These are phyloP conservation scores for Ciconia maguari DNA, from an alignment of 2,113 vertebrate genomes.

Conservation along the genomic window DNA sequence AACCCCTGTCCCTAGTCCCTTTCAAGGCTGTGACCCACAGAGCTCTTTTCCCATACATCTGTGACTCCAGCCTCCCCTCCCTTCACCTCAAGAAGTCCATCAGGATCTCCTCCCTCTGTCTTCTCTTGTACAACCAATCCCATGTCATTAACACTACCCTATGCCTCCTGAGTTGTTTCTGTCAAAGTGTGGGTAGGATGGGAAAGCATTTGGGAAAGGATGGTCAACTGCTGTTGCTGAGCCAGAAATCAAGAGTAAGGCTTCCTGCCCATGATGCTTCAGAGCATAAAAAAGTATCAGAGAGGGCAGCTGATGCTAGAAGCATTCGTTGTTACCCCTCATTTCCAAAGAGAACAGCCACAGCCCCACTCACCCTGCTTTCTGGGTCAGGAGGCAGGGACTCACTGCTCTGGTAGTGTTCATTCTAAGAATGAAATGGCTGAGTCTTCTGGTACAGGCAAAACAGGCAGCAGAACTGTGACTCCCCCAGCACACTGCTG, in stretches of 20 bases:
- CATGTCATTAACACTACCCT: neutral
- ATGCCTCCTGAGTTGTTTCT: neutral
- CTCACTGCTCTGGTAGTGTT: neutral
- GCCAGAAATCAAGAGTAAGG: neutral
- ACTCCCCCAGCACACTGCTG: too few relatives aligned
- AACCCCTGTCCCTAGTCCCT: neutral
- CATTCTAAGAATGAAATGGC: neutral
- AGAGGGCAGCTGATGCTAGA: neutral
- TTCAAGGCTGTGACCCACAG: neutral
- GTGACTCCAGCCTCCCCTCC: neutral
- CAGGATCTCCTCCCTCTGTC: neutral
- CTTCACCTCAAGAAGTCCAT: neutral
- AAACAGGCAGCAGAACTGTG: neutral
- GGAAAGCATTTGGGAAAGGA: neutral
- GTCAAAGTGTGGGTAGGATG: neutral
- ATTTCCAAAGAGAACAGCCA: neutral
- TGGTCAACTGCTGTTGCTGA: neutral
- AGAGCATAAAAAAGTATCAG: neutral
- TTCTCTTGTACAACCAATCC: neutral
- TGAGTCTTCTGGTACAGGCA: neutral
- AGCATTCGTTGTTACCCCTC: neutral
- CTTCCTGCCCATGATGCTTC: neutral
- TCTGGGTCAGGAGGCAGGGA: neutral
- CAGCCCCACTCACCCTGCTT: neutral
- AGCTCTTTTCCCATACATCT: neutral